Evolutionary conservation across 1,140 invertebrate species (phyloP), one percentile per base, ranked within the genome.

Genomic region (Listronotus bonariensis): DNA sequence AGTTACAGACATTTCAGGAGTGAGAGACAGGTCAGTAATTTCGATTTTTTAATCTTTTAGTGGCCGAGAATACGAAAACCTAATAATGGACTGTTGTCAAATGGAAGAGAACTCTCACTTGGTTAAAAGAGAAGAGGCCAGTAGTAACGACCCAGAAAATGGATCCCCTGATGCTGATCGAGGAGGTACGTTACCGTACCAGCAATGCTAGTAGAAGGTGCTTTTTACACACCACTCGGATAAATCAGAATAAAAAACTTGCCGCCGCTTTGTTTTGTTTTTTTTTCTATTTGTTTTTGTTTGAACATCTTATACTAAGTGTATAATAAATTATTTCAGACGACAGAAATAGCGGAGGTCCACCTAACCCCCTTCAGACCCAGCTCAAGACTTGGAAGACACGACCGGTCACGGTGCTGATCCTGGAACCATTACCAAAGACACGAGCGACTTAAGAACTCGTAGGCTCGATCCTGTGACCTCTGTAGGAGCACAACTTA

Each of bases 61-160:
- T 82, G 91, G 92, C 62, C 86, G 91, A 46, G 93, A 97, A 78
- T 94, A 92, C 73, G 90, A 91, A 69, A 92, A 94, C 78, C 84
- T 95, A 38, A 90, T 97, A 40, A 89, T 97, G 88, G 95, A 97
- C 79, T 91, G 90, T 74, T 95, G 92, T 77, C 95, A 97, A 81
- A 77, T 97, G 74, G 91, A 93, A 74, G 89, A 92, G 65, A 89
- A 85, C 62, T 86, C 88, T 15, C 87, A 87, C 77, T 86, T 86
- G 68, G 85, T 87, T 8, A 93, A 93, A 74, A 81, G 90, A 65
- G 92, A 93, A 81, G 91, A 93, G 72, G 81, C 87, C 4, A 83
- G 84, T n/a, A 87, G 87, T 40, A 86, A 88, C 69, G 92, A 93
- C 76, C 90, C 91, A 31, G 92, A 92, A 74, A 91, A 92, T 74